Conservation (phyloP, 2,113 vertebrate genomes). For the Mungos mungo region DNA sequence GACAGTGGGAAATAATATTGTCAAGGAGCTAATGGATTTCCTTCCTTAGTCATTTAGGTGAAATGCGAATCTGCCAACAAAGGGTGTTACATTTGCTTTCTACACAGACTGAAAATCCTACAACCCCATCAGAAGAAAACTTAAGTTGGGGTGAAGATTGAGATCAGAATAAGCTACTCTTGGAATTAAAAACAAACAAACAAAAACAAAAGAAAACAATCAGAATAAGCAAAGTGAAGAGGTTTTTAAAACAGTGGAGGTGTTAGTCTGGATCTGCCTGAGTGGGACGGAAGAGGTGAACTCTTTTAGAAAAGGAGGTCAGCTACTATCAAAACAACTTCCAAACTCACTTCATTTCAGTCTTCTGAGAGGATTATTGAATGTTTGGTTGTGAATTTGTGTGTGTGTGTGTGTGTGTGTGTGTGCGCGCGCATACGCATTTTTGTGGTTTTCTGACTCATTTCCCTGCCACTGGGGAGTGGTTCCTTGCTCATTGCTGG, state of each 20-base stretch:
- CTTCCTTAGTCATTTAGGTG: neutral
- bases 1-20: neutral
- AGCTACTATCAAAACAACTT: neutral
- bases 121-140: neutral
- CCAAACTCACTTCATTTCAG: neutral
- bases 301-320: neutral
- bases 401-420: neutral
- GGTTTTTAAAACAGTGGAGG: neutral
- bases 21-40: neutral
- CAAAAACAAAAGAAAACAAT: too few relatives aligned
- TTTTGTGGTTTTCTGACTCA: neutral
- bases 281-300: neutral
- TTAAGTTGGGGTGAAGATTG: neutral
- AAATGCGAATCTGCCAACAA: neutral
- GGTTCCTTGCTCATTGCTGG: neutral
- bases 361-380: neutral
- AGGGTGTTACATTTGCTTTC: neutral
- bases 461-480: neutral
- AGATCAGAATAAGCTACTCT: neutral
- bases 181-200: neutral
- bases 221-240: neutral
- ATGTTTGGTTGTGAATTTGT: neutral
- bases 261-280: neutral
- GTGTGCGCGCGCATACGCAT: accelerated
- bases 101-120: neutral